A percentile compares a stretch with the other conserved stretches of the same genome.
These are phyloP conservation scores for Orthonyx spaldingii DNA, from an alignment of 2,113 vertebrate genomes.

Conservation along the genomic window DNA sequence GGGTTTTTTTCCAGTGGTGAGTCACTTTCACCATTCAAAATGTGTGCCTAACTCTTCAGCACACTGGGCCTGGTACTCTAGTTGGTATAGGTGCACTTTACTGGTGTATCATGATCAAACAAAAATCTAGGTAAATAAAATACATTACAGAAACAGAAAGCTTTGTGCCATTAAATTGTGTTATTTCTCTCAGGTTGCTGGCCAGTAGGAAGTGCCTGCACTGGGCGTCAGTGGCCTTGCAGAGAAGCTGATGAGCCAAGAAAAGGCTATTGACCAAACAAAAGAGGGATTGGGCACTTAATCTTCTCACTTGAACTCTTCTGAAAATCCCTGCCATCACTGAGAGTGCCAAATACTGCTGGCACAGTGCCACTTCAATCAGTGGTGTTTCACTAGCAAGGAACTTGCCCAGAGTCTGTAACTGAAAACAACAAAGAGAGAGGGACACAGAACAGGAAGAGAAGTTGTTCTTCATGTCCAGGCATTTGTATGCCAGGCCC, in stretches of 20 bases:
- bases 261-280: background rate
- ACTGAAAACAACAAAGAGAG: constrained; percentile 22
- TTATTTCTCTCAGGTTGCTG: background rate
- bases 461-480: background rate
- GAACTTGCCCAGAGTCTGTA: background rate
- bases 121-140: background rate
- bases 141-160: background rate
- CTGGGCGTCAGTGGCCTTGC: background rate
- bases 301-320: background rate
- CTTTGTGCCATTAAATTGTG: background rate
- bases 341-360: background rate
- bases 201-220: background rate
- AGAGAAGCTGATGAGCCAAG: background rate
- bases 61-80: background rate
- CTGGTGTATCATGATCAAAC: background rate
- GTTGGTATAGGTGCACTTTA: background rate
- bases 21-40: background rate
- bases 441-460: background rate
- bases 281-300: background rate
- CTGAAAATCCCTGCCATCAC: background rate
- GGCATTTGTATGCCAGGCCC: background rate
- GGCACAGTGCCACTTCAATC: background rate
- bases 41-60: background rate
- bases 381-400: background rate
- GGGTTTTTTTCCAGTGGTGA: background rate